Evolutionary conservation across 1,140 invertebrate genomes (phyloP), one percentile per base, ranked within the genome.

Genomic region (Planococcus citri): DNA sequence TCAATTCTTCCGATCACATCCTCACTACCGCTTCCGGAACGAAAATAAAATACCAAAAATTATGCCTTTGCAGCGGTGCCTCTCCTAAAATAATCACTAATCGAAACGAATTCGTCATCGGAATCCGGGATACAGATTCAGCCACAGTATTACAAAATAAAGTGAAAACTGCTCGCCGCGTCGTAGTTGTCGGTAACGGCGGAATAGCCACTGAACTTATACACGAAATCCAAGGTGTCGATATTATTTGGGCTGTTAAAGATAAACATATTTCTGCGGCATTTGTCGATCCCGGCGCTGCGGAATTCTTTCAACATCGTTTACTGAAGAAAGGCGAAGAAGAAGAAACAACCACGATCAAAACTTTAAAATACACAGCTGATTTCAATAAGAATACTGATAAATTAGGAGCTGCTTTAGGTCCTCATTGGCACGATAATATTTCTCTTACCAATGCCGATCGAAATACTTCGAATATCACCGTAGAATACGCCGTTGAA

Each of bases 191-290:
- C 61, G 96, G 96, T 24, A 99, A 99, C 83, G 96, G 96, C 37
- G 96, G 96, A 8, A 98, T 99, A 75, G 95, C 96, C 24, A 96
- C 93, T 69, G 96, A 99, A 83, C 80, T 98, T 73, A 88, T 94
- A 71, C 87, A 95, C 78, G 91, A 95, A 76, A 84, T 96, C 20
- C 81, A 86, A 77, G 86, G 87, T 22, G 84, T 94, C 69, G 86
- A 95, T 75, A 86, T 97, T 25, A 80, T 95, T 33, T 99, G 97
- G 97, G 85, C 90, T 0, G 88, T 99, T 12, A 95, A 93, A 78
- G 92, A 98, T 82, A 84, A 87, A 73, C 91, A 93, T 72, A 94
- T 98, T 74, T 89, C 90, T 9, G 87, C 92, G 22, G 91, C 92
- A 12, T 99, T 97, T 81, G 85, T 98, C 38, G 96, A 98, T 83